Conservation (phyloP, 2,113 vertebrate genomes). For the Epinephelus fuscoguttatus region DNA sequence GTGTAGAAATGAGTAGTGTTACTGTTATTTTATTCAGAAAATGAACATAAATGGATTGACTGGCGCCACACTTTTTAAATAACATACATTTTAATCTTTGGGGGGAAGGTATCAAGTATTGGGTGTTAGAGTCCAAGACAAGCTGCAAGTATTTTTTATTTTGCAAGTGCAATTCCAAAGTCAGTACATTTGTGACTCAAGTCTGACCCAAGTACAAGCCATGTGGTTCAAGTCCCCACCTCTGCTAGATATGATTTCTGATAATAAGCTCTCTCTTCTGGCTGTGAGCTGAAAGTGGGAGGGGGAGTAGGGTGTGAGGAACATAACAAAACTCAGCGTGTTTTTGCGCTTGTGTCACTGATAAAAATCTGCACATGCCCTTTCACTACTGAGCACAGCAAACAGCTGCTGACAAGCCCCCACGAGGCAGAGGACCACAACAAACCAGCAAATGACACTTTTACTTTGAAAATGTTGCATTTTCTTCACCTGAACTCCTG, state of each 20-base stretch:
- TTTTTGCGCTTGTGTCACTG: neutral
- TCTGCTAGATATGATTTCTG: neutral
- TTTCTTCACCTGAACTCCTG: neutral
- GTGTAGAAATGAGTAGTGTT: no score
- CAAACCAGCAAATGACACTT: neutral
- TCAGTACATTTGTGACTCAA: no score
- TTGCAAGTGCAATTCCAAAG: no score
- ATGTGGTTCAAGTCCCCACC: no score
- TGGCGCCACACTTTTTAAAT: no score
- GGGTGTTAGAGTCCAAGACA: no score
- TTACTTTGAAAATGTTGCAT: neutral
- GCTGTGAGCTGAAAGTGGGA: neutral
- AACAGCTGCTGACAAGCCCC: neutral
- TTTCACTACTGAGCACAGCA: neutral
- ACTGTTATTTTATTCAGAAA: no score
- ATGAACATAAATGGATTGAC: no score
- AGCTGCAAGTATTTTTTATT: no score
- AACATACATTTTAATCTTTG: no score
- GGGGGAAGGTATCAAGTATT: no score
- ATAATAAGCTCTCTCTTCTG: neutral
- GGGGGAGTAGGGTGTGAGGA: neutral
- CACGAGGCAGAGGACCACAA: neutral
- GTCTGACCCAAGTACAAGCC: no score
- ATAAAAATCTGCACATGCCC: constrained; percentile 3
- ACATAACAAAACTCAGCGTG: neutral